Conservation (phyloP, 2,888 invertebrate genomes). For the Eilema sororculum region DNA sequence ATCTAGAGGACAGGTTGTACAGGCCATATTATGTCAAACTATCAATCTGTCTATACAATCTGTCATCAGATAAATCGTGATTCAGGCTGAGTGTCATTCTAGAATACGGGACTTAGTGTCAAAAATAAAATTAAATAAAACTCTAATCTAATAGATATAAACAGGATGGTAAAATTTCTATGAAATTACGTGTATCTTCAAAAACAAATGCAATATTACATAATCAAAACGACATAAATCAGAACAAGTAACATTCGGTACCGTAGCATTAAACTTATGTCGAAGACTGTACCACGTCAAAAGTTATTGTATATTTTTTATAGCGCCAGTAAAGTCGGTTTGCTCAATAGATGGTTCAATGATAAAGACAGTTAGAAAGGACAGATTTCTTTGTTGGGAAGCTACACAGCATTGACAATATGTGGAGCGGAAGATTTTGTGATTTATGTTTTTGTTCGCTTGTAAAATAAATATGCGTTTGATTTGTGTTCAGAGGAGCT, state of each 20-base stretch:
- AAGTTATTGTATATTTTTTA: conserved; percentile 58
- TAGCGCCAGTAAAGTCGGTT: conserved; percentile 52
- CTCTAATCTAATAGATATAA: too few species aligned
- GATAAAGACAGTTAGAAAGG: conserved; percentile 56
- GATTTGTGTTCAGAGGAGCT: conserved; percentile 20
- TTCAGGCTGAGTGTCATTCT: too few species aligned
- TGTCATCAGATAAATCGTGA: too few species aligned
- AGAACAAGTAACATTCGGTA: conserved; percentile 33
- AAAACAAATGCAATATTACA: not conserved
- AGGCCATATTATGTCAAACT: too few species aligned
- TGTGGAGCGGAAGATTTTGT: conserved; percentile 57
- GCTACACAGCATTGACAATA: conserved; percentile 49
- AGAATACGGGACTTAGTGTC: too few species aligned
- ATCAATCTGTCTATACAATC: too few species aligned
- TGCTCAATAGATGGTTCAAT: conserved; percentile 53
- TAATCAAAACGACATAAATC: conserved; percentile 27
- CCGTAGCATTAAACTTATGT: conserved; percentile 34
- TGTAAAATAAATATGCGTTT: conserved; percentile 48
- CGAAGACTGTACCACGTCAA: conserved; percentile 33
- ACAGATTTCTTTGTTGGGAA: conserved; percentile 52
- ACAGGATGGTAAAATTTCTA: too few species aligned
- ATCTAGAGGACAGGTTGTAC: too few species aligned
- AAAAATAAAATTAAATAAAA: too few species aligned
- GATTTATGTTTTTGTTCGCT: conserved; percentile 53
- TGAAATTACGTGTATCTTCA: too few species aligned